Conservation (phyloP, 1,140 invertebrate genomes). For the Drosophila prosaltans region DNA sequence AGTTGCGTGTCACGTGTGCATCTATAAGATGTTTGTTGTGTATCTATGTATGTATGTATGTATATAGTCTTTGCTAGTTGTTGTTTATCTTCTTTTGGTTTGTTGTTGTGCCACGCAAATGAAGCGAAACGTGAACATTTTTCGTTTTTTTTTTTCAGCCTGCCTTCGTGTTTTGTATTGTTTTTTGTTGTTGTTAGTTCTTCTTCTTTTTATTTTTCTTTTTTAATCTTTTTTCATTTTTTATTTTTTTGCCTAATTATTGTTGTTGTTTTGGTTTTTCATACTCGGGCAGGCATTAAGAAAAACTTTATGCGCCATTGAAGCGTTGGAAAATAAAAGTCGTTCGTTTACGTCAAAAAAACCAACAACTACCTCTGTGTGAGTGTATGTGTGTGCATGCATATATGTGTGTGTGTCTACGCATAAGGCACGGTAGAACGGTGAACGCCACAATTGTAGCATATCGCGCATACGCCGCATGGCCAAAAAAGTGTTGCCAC, state of each 20-base stretch:
- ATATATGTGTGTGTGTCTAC: slow-evolving; percentile 39
- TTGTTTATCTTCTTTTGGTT: slow-evolving; percentile 14
- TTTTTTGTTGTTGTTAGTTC: slow-evolving; percentile 31
- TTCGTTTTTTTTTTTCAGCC: slow-evolving; percentile 12
- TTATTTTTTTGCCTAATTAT: slow-evolving; percentile 71
- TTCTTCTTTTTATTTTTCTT: slow-evolving; percentile 25
- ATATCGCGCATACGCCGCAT: slow-evolving; percentile 71
- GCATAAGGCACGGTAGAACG: slow-evolving; percentile 35
- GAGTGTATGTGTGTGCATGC: background rate
- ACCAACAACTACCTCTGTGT: slow-evolving; percentile 8
- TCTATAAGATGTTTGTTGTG: slow-evolving; percentile 17
- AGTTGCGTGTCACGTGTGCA: slow-evolving; percentile 9
- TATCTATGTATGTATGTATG: background rate
- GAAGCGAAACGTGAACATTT: slow-evolving; percentile 65
- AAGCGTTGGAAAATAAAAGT: slow-evolving; percentile 81
- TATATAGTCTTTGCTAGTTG: background rate
- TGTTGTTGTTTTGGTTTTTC: slow-evolving; percentile 68
- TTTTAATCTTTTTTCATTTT: slow-evolving; percentile 23
- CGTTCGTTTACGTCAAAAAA: slow-evolving; percentile 72
- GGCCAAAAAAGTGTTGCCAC: slow-evolving; percentile 54
- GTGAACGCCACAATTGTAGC: slow-evolving; percentile 60
- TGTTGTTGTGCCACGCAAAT: slow-evolving; percentile 61
- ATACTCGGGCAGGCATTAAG: slow-evolving; percentile 79
- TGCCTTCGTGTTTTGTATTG: slow-evolving; percentile 24
- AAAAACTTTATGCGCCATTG: slow-evolving; percentile 81